A percentile compares a stretch with the other conserved stretches of the same genome.
These are phyloP conservation scores for Martes martes DNA, from an alignment of 2,113 vertebrate species.

Conservation along the genomic window DNA sequence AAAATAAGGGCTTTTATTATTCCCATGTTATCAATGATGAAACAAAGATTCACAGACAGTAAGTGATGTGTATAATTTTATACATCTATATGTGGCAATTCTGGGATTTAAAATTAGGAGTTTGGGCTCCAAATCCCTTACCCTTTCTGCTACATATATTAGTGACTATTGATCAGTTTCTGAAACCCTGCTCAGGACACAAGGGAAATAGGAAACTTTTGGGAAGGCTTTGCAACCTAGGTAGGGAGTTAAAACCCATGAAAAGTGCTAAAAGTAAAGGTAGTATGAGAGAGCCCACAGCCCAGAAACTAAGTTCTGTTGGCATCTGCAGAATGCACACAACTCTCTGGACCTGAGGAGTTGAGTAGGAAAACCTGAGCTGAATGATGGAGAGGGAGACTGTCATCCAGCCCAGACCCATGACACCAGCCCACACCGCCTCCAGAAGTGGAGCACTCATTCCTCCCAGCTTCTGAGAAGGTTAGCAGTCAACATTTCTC, in stretches of 20 bases:
- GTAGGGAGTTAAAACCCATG: background rate
- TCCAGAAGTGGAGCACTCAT: background rate
- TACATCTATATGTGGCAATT: background rate
- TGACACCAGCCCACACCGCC: background rate
- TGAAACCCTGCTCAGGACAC: background rate
- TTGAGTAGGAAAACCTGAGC: background rate
- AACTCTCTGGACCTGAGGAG: background rate
- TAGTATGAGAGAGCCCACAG: background rate
- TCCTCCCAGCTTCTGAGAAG: background rate
- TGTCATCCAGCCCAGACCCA: background rate
- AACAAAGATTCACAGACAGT: background rate
- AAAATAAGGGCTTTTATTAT: background rate
- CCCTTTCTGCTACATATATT: background rate
- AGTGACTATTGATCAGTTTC: background rate
- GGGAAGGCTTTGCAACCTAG: background rate
- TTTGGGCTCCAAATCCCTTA: background rate
- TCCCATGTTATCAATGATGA: background rate
- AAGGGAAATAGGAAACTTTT: background rate
- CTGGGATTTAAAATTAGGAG: background rate
- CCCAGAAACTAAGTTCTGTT: background rate
- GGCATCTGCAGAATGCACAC: background rate
- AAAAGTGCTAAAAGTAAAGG: background rate
- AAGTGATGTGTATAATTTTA: background rate
- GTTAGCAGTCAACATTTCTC: background rate
- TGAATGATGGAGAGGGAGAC: background rate